Percentiles rank a stretch among this genome's conserved stretches.
These are phyloP conservation scores for Agapostemon virescens DNA, from an alignment of 2,888 invertebrate genomes.

Conservation along the genomic window DNA sequence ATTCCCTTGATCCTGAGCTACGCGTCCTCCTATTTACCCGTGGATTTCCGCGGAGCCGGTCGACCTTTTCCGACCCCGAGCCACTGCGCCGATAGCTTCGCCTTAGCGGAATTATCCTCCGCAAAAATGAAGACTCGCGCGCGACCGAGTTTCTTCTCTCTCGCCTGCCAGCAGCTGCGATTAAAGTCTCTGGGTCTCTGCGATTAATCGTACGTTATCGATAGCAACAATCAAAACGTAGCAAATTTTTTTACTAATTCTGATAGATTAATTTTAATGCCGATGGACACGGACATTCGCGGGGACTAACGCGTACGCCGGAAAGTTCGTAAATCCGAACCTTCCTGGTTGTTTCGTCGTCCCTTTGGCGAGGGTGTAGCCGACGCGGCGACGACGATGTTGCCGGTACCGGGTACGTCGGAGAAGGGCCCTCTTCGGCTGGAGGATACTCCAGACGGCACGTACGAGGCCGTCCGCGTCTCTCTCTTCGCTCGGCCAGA, in stretches of 20 bases:
- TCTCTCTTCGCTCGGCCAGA: conserved; percentile 58
- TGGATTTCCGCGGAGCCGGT: conserved; percentile 13
- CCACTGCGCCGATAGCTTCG: not conserved
- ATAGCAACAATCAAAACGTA: too few relatives aligned
- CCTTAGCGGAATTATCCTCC: not conserved
- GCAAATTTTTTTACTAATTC: too few relatives aligned
- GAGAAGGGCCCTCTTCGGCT: conserved; percentile 52
- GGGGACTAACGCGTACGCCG: not conserved
- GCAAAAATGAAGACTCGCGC: not conserved
- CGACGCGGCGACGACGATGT: conserved; percentile 42
- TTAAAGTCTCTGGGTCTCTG: too few relatives aligned
- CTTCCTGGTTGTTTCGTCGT: conserved; percentile 41
- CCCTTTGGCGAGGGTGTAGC: conserved; percentile 23
- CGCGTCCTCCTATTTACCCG: conserved; percentile 16
- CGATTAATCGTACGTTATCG: too few relatives aligned
- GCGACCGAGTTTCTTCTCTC: not conserved
- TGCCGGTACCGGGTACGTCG: conserved; percentile 35
- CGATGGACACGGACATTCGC: too few relatives aligned
- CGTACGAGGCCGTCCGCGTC: conserved; percentile 56
- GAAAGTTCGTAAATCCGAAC: conserved; percentile 26
- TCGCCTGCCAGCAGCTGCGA: too few relatives aligned
- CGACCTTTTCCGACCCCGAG: not conserved
- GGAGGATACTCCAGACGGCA: conserved; percentile 60
- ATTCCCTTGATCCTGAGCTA: conserved; percentile 33
- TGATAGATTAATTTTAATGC: too few relatives aligned